These are phyloP conservation scores for Apotomis betuletana DNA, from an alignment of 2,888 invertebrate genomes.

Conservation along the genomic window DNA sequence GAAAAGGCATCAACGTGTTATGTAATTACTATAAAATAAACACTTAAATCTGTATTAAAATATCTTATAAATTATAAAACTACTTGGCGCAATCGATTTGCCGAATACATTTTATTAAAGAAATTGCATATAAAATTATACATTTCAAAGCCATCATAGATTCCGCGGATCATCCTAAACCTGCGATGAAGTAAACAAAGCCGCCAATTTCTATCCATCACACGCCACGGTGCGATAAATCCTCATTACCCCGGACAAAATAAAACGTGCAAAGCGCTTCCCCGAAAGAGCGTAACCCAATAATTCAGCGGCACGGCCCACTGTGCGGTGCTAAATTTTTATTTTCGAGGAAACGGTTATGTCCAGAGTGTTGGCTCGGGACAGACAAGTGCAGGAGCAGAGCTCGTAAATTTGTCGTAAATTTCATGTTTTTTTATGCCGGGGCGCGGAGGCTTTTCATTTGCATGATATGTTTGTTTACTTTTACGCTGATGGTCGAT, in stretches of 20 bases:
- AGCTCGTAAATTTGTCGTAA: constrained; percentile 55
- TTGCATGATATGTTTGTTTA: constrained; percentile 31
- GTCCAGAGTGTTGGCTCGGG: constrained; percentile 62
- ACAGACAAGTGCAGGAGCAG: constrained; percentile 47
- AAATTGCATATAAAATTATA: neutral
- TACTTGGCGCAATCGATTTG: too few relatives aligned
- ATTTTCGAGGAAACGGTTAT: constrained; percentile 74
- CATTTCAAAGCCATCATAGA: neutral
- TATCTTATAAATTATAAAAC: too few relatives aligned
- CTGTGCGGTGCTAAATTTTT: constrained; percentile 73
- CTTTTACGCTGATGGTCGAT: constrained; percentile 8
- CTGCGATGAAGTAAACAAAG: constrained; percentile 38
- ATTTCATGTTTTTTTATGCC: constrained; percentile 44
- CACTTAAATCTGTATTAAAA: too few relatives aligned
- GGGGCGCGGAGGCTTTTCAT: constrained; percentile 21
- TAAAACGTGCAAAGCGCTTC: constrained; percentile 54
- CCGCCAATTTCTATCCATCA: constrained; percentile 50
- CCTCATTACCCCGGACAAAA: constrained; percentile 59
- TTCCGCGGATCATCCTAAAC: constrained; percentile 12
- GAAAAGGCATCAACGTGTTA: too few relatives aligned
- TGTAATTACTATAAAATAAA: too few relatives aligned
- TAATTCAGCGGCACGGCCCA: constrained; percentile 65
- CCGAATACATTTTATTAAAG: too few relatives aligned
- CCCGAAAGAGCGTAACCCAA: constrained; percentile 53
- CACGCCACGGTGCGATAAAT: constrained; percentile 54